phyloP scores from a whole-genome alignment of 2,797 vertebrate species.

The Oreonectes daqikongensis region DNA sequence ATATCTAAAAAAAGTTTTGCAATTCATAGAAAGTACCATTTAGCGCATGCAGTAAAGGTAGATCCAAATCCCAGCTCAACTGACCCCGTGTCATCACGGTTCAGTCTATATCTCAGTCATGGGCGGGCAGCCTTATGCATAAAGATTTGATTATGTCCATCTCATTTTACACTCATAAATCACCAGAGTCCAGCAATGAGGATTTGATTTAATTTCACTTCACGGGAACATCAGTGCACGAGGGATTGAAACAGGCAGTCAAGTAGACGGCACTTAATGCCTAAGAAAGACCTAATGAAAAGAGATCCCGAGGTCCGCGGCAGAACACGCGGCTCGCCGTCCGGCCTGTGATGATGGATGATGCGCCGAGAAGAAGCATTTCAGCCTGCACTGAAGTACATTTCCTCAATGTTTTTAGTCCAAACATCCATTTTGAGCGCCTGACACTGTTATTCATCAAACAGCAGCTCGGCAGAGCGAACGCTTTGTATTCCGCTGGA shows the following conservation, averaged over 20 bases:
- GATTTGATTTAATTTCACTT: slow-evolving; percentile 53
- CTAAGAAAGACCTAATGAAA: slow-evolving; percentile 50
- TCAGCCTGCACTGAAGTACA: slow-evolving; percentile 52
- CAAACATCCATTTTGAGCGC: slow-evolving; percentile 57
- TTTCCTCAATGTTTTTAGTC: slow-evolving; percentile 59
- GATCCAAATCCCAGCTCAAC: slow-evolving; percentile 17
- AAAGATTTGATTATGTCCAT: slow-evolving; percentile 46
- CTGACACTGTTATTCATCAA: slow-evolving; percentile 55
- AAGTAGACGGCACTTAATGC: slow-evolving; percentile 45
- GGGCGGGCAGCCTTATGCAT: slow-evolving; percentile 17
- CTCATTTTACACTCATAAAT: slow-evolving; percentile 55
- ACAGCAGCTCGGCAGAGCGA: slow-evolving; percentile 18
- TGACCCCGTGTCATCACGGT: slow-evolving; percentile 38
- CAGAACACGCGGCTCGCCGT: slow-evolving; percentile 38
- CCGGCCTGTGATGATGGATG: slow-evolving; percentile 63
- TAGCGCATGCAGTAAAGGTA: not conserved
- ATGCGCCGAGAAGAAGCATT: slow-evolving; percentile 60
- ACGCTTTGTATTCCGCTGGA: slow-evolving; percentile 41
- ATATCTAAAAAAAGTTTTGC: no score
- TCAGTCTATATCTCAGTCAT: slow-evolving; percentile 32
- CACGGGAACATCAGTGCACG: slow-evolving; percentile 21
- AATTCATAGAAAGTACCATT: not conserved
- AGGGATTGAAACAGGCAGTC: slow-evolving; percentile 39
- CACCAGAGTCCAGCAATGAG: slow-evolving; percentile 45
- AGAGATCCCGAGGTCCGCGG: slow-evolving; percentile 36